Base-by-base conservation (phyloP, 2,888 invertebrate genomes). In the Spicauda simplicius region DNA sequence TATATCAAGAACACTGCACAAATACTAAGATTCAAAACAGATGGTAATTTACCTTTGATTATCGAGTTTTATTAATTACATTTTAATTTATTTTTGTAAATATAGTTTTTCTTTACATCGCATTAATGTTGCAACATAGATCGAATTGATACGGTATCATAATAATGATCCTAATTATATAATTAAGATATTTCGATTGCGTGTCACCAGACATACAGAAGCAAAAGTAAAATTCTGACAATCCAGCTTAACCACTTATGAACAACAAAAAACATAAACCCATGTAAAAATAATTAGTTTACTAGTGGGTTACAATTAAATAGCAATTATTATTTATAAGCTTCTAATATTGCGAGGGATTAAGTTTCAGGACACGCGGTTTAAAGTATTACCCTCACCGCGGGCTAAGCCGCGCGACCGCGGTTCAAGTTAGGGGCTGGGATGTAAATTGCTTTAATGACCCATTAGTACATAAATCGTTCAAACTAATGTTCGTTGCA, bases 381-480 rank as follows among this genome's bases (percentile, higher is more conserved):
- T 57, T 57, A 37, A 57, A 57, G 41, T 57, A 57, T 57, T 57
- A 57, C 57, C 41, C 57, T 41, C 57, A 18, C 37, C 19, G 30
- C 41, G 30, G 41, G 41, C 41, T 57, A 57, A 57, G 41, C 57
- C 18, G 18, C 41, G 19, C 57, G 41, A 57, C 57, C 57, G 57
- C 57, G 57, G 41, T 57, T 19, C 41, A 14, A 57, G 57, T 57
- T 57, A 6, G 41, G 37, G 57, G 41, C 41, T 19, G 41, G 19
- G 19, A 57, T 19, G 57, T 37, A 57, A 57, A 19, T 57, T 57
- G 12, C 57, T 41, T 41, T 19, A 57, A 41, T 41, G 57, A 33
- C 41, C 41, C 41, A 30, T 16, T 16, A 41, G 19, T 41, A 41
- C 41, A 57, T 57, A 19, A 57, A 57, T 37, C 57, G 57, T 19